phyloP scores from a whole-genome alignment of 1,140 invertebrate genomes.

The Zeugodacus cucurbitae region DNA sequence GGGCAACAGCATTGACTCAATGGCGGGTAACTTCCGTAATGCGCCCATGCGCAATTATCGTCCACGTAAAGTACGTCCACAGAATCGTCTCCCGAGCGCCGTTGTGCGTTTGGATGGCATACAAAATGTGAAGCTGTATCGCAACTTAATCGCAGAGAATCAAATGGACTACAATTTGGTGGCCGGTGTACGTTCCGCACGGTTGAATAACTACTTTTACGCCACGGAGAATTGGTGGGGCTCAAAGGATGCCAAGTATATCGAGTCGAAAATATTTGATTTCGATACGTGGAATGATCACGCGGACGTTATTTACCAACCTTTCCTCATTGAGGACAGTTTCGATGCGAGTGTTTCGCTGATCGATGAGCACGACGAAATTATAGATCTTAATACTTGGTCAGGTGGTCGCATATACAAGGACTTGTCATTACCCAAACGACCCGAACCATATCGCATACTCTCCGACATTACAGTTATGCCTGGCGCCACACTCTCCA shows the following conservation, averaged over 20 bases:
- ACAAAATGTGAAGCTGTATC: conserved; percentile 90
- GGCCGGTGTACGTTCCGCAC: conserved; percentile 89
- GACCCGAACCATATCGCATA: conserved; percentile 83
- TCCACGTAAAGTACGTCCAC: conserved; percentile 22
- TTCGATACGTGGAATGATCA: conserved; percentile 99
- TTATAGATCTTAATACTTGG: conserved; percentile 68
- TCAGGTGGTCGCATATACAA: conserved; percentile 86
- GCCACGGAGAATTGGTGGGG: conserved; percentile 98
- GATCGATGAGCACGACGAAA: conserved; percentile 68
- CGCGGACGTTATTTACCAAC: conserved; percentile 89
- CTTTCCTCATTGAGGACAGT: conserved; percentile 83
- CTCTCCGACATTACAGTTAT: conserved; percentile 95
- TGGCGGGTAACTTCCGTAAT: conserved; percentile 47
- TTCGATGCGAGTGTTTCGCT: conserved; percentile 82
- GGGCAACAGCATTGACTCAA: conserved; percentile 72
- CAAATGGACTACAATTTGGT: conserved; percentile 90
- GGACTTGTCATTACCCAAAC: conserved; percentile 76
- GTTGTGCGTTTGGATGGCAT: conserved; percentile 93
- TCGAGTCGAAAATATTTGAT: conserved; percentile 93
- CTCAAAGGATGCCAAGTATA: conserved; percentile 74
- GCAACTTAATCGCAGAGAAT: conserved; percentile 93
- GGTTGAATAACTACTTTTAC: conserved; percentile 87
- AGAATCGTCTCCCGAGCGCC: conserved; percentile 74
- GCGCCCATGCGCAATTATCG: conserved; percentile 46
- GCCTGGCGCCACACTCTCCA: conserved; percentile 87